phyloP scores from a whole-genome alignment of 2,888 invertebrate genomes.

The Agrochola lota region DNA sequence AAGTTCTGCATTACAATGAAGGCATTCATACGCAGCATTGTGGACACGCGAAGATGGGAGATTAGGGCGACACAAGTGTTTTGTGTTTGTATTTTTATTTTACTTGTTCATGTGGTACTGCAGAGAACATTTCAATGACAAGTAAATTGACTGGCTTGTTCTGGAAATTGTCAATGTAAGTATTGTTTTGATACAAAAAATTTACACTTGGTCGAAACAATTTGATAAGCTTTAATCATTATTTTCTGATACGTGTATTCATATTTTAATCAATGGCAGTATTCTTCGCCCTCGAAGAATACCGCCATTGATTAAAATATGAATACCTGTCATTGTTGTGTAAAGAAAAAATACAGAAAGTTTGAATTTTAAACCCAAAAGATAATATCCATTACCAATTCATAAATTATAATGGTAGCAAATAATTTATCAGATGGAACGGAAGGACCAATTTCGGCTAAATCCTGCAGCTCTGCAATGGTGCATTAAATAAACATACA shows the following conservation, averaged over 20 bases:
- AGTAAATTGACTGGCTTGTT: conserved; percentile 20
- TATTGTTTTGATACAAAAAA: background rate
- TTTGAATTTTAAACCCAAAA: background rate
- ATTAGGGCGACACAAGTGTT: conserved; percentile 59
- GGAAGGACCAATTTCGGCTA: conserved; percentile 9
- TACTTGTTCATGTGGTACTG: conserved; percentile 23
- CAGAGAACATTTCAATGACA: conserved; percentile 44
- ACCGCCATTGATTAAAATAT: no score
- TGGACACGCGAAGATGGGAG: conserved; percentile 55
- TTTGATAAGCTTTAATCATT: background rate
- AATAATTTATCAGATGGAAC: background rate
- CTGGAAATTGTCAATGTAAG: conserved; percentile 32
- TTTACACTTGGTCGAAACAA: background rate
- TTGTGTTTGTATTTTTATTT: conserved; percentile 34
- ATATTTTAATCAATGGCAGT: background rate
- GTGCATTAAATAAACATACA: conserved; percentile 53
- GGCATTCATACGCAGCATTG: conserved; percentile 68
- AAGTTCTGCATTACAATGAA: conserved; percentile 74
- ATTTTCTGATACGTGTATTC: background rate
- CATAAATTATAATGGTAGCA: background rate
- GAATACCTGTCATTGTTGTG: background rate
- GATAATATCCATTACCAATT: no score
- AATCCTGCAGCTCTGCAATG: conserved; percentile 10
- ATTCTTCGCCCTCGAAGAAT: background rate
- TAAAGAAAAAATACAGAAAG: background rate